These are phyloP conservation scores for Fratercula arctica DNA, from an alignment of 2,797 vertebrate genomes.

Conservation along the genomic window DNA sequence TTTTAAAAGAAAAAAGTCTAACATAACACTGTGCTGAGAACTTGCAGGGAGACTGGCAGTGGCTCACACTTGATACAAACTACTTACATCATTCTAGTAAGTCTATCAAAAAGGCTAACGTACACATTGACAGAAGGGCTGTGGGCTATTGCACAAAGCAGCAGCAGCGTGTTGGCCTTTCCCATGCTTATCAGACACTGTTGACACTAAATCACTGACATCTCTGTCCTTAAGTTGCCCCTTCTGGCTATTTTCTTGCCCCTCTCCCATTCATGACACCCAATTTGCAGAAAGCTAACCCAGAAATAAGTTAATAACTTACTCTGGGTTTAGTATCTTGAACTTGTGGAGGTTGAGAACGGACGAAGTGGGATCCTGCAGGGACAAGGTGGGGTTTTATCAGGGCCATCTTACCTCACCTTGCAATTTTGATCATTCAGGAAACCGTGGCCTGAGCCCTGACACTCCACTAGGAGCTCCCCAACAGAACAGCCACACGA, in stretches of 20 bases:
- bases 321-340: not conserved
- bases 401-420: not conserved
- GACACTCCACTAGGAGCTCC: not conserved
- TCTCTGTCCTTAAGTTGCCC: not conserved
- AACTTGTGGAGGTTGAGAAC: not conserved
- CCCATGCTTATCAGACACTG: not conserved
- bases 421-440: not conserved
- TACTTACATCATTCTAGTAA: not conserved
- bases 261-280: not conserved
- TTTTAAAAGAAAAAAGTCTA: not conserved
- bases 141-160: not conserved
- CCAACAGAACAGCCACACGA: not conserved
- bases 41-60: not conserved
- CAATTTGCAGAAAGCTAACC: not conserved
- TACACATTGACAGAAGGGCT: not conserved
- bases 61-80: not conserved
- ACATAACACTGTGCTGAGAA: not conserved
- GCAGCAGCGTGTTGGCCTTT: not conserved
- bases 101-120: not conserved
- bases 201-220: not conserved
- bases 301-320: not conserved
- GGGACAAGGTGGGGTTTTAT: not conserved
- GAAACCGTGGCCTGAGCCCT: accelerated
- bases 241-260: not conserved
- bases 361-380: not conserved